Evolutionary conservation across 2,113 vertebrate genomes (phyloP).

Genomic region (Leiothrix lutea): DNA sequence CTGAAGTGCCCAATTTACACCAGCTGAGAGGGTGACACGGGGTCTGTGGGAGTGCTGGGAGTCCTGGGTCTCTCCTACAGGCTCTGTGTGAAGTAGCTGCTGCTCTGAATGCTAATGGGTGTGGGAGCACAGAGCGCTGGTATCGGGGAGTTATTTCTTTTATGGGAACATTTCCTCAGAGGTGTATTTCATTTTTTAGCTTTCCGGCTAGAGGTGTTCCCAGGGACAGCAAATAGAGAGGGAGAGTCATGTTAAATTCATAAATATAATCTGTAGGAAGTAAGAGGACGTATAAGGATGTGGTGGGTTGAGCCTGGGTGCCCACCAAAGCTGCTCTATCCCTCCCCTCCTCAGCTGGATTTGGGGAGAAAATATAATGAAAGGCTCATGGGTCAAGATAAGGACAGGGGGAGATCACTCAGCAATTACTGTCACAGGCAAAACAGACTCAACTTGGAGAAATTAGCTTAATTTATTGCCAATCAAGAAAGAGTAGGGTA

Average conservation of each 20-base stretch:
- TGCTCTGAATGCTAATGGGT: conserved; percentile 6
- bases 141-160: conserved; percentile 7
- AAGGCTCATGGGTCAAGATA: not conserved
- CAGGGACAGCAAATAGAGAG: conserved; percentile 10
- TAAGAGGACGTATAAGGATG: not conserved
- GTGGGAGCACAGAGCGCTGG: not conserved
- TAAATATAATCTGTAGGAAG: conserved; percentile 19
- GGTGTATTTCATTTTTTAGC: conserved; percentile 38
- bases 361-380: not conserved
- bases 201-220: conserved; percentile 23
- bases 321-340: not conserved
- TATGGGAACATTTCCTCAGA: conserved; percentile 33
- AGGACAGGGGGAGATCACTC: not conserved
- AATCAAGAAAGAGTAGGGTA: not conserved
- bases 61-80: not conserved
- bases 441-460: not conserved
- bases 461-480: not conserved
- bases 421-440: not conserved
- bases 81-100: not conserved
- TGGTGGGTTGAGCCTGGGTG: not conserved
- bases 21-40: not conserved
- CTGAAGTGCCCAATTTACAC: not conserved
- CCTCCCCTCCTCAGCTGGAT: not conserved
- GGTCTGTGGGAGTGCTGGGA: not conserved
- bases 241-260: conserved; percentile 55